A percentile compares a stretch with the other conserved stretches of the same genome.
Evolutionary conservation across 2,888 invertebrate species (phyloP).

Genomic region (Latrodectus elegans): DNA sequence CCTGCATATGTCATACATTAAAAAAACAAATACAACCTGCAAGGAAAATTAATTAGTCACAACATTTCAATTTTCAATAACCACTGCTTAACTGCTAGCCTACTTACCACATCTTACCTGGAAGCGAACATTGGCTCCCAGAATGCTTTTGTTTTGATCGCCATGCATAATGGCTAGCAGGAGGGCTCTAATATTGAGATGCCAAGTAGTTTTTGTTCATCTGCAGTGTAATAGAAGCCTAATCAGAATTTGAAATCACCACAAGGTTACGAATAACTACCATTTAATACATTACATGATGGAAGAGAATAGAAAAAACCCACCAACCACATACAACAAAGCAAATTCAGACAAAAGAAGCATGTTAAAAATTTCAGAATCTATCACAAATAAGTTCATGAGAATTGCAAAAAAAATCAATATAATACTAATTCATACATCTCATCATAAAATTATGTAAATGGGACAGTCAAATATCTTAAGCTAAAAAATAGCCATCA

Average conservation of each 20-base stretch:
- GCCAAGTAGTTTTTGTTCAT: constrained; percentile 60
- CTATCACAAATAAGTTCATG: background rate
- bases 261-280: constrained; percentile 28
- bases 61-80: constrained; percentile 14
- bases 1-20: constrained; percentile 60
- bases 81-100: constrained; percentile 50
- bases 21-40: constrained; percentile 27
- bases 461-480: constrained; percentile 2
- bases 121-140: constrained; percentile 53
- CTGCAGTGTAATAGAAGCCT: constrained; percentile 65
- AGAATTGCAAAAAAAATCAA: background rate
- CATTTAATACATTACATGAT: constrained; percentile 8
- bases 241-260: constrained; percentile 46
- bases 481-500: background rate
- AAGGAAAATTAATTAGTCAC: constrained; percentile 25
- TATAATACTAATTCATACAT: background rate
- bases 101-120: constrained; percentile 67
- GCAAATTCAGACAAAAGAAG: background rate
- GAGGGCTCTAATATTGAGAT: constrained; percentile 51
- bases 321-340: constrained; percentile 26
- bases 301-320: constrained; percentile 36
- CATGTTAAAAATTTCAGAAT: background rate
- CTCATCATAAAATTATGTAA: background rate
- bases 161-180: constrained; percentile 54
- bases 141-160: constrained; percentile 53